phyloP scores from a whole-genome alignment of 2,797 vertebrate genomes.

The Denticeps clupeoides region DNA sequence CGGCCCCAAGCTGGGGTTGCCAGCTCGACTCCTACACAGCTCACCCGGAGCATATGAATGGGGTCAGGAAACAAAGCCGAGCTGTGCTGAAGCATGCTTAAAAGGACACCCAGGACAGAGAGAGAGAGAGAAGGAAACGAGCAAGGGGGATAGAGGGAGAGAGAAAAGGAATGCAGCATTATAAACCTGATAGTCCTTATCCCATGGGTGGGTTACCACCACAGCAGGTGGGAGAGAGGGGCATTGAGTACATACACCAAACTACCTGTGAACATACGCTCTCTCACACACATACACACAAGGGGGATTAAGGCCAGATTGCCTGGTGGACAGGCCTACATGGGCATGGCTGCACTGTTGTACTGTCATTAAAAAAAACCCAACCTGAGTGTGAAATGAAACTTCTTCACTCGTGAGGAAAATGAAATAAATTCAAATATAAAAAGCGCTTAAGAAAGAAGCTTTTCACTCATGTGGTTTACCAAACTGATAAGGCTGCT shows the following conservation, averaged over 20 bases:
- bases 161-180: neutral
- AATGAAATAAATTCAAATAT: no score
- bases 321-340: slow-evolving; percentile 1
- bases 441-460: no score
- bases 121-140: neutral
- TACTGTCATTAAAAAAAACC: no score
- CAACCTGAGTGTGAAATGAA: no score
- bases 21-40: no score
- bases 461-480: no score
- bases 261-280: neutral
- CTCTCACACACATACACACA: neutral
- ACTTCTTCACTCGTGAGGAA: no score
- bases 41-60: neutral
- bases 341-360: neutral
- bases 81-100: neutral
- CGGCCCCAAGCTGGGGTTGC: no score
- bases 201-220: neutral
- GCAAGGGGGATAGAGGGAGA: neutral
- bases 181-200: neutral
- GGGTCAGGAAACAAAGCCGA: neutral
- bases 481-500: no score
- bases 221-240: neutral
- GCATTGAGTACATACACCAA: slow-evolving; percentile 1
- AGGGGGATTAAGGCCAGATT: slow-evolving; percentile 15
- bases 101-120: neutral